Percentiles rank a stretch among this genome's conserved stretches.
These are phyloP conservation scores for Limnephilus marmoratus DNA, from an alignment of 2,888 invertebrate species.

Conservation along the genomic window DNA sequence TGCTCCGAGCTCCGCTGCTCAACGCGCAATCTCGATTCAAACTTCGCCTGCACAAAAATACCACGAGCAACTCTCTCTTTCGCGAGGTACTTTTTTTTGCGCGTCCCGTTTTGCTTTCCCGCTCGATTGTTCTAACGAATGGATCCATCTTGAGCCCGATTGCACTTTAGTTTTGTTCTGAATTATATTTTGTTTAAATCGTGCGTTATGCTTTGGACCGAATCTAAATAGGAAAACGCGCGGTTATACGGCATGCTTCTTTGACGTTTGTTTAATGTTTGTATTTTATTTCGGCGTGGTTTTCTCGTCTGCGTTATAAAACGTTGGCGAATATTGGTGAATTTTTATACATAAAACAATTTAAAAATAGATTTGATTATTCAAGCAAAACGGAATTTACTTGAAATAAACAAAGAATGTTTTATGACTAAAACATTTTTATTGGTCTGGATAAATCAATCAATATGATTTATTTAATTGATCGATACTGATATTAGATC, in stretches of 20 bases:
- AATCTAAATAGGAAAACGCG: not conserved
- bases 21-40: constrained; percentile 29
- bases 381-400: not conserved
- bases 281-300: not conserved
- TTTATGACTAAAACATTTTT: constrained; percentile 18
- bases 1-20: not conserved
- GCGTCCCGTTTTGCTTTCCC: constrained; percentile 16
- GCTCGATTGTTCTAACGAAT: constrained; percentile 30
- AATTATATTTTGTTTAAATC: not conserved
- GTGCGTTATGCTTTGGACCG: not conserved
- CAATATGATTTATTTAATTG: constrained; percentile 12
- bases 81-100: constrained; percentile 26
- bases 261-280: constrained; percentile 5
- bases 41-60: constrained; percentile 43
- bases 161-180: constrained; percentile 26
- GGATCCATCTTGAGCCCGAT: not conserved
- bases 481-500: not conserved
- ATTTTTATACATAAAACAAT: not conserved
- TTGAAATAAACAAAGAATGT: constrained; percentile 25
- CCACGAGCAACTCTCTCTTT: constrained; percentile 47
- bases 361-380: constrained; percentile 28
- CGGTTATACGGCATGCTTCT: not conserved
- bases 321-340: not conserved
- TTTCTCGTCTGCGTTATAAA: not conserved
- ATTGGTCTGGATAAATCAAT: constrained; percentile 26